Evolutionary conservation across 2,797 vertebrate species (phyloP).

Genomic region (Hippocampus kuda): DNA sequence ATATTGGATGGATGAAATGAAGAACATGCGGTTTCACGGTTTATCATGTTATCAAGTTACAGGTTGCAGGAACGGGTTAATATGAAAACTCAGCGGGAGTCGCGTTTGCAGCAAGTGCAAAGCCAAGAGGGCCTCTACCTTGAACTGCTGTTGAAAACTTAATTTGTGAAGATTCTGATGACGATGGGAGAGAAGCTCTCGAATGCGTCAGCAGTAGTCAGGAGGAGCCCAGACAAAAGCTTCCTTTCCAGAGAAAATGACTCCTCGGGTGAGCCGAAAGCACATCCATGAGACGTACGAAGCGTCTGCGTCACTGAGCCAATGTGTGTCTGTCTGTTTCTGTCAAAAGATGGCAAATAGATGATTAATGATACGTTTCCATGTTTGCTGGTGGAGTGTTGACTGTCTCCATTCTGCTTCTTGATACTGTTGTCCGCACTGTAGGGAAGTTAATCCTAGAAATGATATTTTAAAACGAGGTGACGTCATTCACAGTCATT

Average conservation of each 20-base stretch:
- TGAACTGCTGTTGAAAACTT: slow-evolving; percentile 13
- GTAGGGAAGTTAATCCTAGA: slow-evolving; percentile 8
- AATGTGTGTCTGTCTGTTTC: slow-evolving; percentile 20
- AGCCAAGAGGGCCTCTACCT: background rate
- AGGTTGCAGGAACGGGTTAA: too few relatives aligned
- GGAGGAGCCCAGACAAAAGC: slow-evolving; percentile 25
- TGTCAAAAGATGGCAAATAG: slow-evolving; percentile 43
- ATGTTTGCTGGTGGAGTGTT: slow-evolving; percentile 25
- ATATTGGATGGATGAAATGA: too few relatives aligned
- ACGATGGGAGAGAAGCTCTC: slow-evolving; percentile 30
- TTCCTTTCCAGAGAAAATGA: slow-evolving; percentile 10
- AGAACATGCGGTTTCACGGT: too few relatives aligned
- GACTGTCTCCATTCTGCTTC: slow-evolving; percentile 8
- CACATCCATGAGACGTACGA: slow-evolving; percentile 21
- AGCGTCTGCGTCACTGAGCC: slow-evolving; percentile 29
- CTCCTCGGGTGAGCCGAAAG: slow-evolving; percentile 20
- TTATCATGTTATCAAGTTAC: too few relatives aligned
- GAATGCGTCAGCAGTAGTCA: slow-evolving; percentile 25
- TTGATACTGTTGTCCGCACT: slow-evolving; percentile 9
- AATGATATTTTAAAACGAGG: background rate
- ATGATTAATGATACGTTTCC: slow-evolving; percentile 43
- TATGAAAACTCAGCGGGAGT: too few relatives aligned
- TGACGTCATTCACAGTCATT: background rate
- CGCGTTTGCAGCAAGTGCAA: too few relatives aligned
- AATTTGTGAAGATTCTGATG: slow-evolving; percentile 15